Percentiles rank a stretch among this genome's conserved stretches.
Evolutionary conservation across 2,113 vertebrate species (phyloP).

Genomic region (Pelvicachromis taeniatus): DNA sequence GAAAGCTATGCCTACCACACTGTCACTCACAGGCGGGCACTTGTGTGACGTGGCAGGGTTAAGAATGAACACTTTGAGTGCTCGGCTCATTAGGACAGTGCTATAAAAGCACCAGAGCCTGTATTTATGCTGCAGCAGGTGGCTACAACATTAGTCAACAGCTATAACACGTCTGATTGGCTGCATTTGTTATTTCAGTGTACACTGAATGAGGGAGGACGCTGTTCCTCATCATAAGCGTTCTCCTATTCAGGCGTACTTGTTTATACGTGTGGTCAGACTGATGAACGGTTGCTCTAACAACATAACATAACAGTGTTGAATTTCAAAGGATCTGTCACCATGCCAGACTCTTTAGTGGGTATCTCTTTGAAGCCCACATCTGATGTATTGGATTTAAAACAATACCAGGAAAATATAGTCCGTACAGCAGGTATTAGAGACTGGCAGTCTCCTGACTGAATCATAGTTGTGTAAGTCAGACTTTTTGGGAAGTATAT

Average conservation of each 20-base stretch:
- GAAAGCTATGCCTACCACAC: neutral
- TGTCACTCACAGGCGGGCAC: accelerated
- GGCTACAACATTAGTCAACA: neutral
- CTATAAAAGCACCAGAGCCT: neutral
- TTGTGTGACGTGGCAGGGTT: neutral
- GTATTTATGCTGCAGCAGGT: neutral
- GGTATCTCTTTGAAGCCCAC: slow-evolving; percentile 67
- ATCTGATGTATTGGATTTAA: slow-evolving; percentile 43
- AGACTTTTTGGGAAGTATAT: neutral
- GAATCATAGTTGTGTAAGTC: neutral
- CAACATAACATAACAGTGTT: slow-evolving; percentile 72
- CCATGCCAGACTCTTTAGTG: slow-evolving; percentile 36
- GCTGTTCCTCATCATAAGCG: neutral
- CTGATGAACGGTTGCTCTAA: slow-evolving; percentile 55
- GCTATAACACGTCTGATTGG: neutral
- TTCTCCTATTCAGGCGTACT: neutral
- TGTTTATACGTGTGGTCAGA: slow-evolving; percentile 37
- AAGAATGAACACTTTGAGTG: neutral
- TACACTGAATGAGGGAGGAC: neutral
- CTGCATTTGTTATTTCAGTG: neutral
- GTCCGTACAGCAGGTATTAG: slow-evolving; percentile 39
- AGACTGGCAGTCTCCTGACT: neutral
- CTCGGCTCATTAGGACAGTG: neutral
- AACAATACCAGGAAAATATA: slow-evolving; percentile 69
- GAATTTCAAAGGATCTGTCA: slow-evolving; percentile 65